These are phyloP conservation scores for Tachuris rubrigastra DNA, from an alignment of 2,113 vertebrate genomes.

Conservation along the genomic window DNA sequence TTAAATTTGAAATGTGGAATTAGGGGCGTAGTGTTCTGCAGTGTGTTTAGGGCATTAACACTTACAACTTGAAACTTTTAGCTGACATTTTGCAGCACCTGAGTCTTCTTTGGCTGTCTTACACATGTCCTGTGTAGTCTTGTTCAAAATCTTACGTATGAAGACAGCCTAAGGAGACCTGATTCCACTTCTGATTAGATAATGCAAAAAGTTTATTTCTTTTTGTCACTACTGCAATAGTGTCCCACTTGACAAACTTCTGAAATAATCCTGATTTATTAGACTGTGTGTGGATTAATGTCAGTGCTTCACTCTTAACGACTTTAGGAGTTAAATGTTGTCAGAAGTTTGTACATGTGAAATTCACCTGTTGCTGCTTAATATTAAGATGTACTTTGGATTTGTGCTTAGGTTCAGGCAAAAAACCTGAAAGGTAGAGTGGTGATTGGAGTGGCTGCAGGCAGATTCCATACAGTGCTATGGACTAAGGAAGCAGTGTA, in stretches of 20 bases:
- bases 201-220: neutral
- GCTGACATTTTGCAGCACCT: neutral
- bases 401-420: conserved; percentile 85
- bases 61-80: neutral
- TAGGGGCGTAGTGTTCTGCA: neutral
- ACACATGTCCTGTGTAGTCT: neutral
- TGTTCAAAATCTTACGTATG: neutral
- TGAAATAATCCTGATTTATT: neutral
- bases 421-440: conserved; percentile 90
- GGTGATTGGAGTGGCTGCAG: conserved; percentile 91
- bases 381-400: conserved; percentile 43
- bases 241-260: neutral
- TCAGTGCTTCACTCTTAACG: neutral
- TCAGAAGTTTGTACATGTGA: conserved; percentile 14
- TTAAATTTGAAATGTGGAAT: neutral
- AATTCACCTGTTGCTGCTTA: neutral
- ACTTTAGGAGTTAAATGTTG: neutral
- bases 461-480: conserved; percentile 94
- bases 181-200: neutral
- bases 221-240: neutral
- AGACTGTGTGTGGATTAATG: neutral
- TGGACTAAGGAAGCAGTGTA: conserved; percentile 95
- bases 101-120: neutral
- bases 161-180: neutral
- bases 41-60: neutral